These are phyloP conservation scores for Epinephelus fuscoguttatus DNA, from an alignment of 2,113 vertebrate species.

Conservation along the genomic window DNA sequence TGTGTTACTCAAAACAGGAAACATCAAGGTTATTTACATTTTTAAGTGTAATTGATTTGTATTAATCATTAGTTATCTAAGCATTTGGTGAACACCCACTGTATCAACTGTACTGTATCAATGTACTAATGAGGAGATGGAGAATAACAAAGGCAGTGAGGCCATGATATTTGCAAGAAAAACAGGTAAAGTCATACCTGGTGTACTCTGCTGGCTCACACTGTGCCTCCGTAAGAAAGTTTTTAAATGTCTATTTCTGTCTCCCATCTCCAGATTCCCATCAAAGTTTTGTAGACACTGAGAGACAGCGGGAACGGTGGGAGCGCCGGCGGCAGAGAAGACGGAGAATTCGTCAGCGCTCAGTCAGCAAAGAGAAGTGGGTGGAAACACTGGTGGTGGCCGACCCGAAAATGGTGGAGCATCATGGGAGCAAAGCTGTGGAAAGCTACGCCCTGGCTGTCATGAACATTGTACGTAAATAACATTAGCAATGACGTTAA, in stretches of 20 bases:
- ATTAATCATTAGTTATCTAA: not conserved
- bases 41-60: not conserved
- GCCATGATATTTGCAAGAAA: not conserved
- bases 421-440: conserved; percentile 88
- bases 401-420: conserved; percentile 95
- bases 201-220: not conserved
- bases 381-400: conserved; percentile 98
- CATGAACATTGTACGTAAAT: conserved; percentile 96
- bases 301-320: conserved; percentile 86
- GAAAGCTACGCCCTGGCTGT: conserved; percentile 94
- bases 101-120: not conserved
- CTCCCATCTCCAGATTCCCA: conserved; percentile 56
- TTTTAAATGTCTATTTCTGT: not conserved
- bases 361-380: conserved; percentile 96
- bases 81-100: not conserved
- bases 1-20: too few relatives aligned
- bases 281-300: conserved; percentile 61
- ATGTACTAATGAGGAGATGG: too few relatives aligned
- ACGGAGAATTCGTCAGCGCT: conserved; percentile 86
- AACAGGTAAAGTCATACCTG: not conserved
- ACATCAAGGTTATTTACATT: not conserved
- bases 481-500: not conserved
- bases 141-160: not conserved
- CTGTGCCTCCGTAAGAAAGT: not conserved
- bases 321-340: conserved; percentile 76